Evolutionary conservation across 2,113 vertebrate species (phyloP).

Genomic region (Hyla sarda): DNA sequence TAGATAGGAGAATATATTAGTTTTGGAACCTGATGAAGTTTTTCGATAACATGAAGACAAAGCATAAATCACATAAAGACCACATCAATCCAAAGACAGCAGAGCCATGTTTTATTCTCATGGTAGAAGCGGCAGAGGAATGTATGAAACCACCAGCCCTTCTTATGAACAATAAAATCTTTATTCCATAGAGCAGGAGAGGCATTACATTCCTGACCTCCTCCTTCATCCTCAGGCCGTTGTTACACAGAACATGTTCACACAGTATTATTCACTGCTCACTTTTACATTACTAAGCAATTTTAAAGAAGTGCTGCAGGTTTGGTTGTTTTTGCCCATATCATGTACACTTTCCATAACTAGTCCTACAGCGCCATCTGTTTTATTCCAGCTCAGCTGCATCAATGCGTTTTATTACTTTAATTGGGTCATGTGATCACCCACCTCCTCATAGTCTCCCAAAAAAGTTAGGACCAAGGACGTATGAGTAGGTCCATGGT

Average conservation of each 20-base stretch:
- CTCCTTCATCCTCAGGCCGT: not conserved
- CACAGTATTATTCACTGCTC: not conserved
- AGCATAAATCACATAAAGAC: not conserved
- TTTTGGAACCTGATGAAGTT: not conserved
- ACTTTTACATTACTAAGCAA: not conserved
- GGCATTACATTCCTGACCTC: not conserved
- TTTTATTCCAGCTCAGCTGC: too few species aligned
- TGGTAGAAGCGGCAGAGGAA: not conserved
- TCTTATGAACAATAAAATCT: not conserved
- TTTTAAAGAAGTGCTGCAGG: too few species aligned
- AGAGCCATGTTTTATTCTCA: not conserved
- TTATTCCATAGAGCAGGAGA: not conserved
- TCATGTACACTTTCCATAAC: too few species aligned
- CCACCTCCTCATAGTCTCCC: too few species aligned
- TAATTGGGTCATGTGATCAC: too few species aligned
- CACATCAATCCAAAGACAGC: conserved; percentile 14
- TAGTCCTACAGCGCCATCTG: too few species aligned
- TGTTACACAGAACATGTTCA: not conserved
- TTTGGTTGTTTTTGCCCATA: too few species aligned
- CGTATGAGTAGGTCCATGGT: too few species aligned
- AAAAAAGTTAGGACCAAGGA: too few species aligned
- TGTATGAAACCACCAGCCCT: not conserved
- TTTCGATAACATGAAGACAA: not conserved
- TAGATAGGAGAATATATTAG: not conserved
- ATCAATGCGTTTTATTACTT: too few species aligned